Conservation (phyloP, 2,797 vertebrate species). For the Hippopotamyrus pictus region DNA sequence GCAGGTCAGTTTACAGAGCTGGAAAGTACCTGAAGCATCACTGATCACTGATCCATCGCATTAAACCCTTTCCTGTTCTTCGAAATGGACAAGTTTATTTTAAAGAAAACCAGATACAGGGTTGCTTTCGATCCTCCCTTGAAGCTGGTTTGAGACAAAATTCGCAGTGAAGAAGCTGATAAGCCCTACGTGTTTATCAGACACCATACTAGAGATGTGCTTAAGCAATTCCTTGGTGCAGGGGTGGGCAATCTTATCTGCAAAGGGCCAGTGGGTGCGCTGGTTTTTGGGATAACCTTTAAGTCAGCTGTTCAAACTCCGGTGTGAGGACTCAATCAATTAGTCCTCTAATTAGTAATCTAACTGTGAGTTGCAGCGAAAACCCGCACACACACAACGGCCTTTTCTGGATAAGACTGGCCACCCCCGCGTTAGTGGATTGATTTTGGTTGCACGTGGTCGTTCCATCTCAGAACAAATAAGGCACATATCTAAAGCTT, state of each 20-base stretch:
- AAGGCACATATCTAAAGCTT: neutral
- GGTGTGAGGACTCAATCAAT: neutral
- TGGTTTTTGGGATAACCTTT: neutral
- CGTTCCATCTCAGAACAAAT: neutral
- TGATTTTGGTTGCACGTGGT: neutral
- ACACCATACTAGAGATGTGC: neutral
- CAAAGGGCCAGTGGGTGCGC: neutral
- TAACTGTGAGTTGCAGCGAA: neutral
- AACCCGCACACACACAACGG: neutral
- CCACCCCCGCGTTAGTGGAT: neutral
- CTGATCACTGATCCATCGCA: neutral
- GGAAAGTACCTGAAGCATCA: neutral
- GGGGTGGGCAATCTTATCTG: neutral
- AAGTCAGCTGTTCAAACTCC: neutral
- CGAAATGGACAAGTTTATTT: neutral
- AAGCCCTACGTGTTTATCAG: neutral
- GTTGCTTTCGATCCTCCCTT: neutral
- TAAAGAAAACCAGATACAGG: neutral
- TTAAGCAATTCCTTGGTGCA: neutral
- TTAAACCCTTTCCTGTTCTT: neutral
- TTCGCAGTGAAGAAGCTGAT: neutral
- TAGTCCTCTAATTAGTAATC: neutral
- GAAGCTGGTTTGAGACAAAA: neutral
- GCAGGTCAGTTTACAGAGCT: neutral
- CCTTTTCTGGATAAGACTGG: neutral